Conservation (phyloP, 1,140 invertebrate genomes). For the Sycobia sp. region DNA sequence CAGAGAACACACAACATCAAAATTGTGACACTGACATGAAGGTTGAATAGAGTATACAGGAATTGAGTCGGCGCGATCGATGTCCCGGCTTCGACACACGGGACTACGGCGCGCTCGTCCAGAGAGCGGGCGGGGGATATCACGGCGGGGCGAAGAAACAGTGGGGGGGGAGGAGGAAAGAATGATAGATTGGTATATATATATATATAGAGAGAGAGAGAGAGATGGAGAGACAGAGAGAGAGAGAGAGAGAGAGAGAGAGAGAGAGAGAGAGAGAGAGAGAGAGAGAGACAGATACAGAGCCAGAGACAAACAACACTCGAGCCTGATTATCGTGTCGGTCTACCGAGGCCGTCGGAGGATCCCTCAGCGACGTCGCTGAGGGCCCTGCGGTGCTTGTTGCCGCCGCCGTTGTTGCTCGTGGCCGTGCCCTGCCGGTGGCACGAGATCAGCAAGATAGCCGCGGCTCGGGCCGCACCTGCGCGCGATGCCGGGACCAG, state of each 20-base stretch:
- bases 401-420: conserved; percentile 41
- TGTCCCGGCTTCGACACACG: no score
- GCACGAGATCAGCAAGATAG: conserved; percentile 89
- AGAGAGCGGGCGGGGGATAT: neutral
- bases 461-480: conserved; percentile 86
- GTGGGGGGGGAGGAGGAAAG: neutral
- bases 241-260: conserved; percentile 8
- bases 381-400: conserved; percentile 57
- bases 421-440: conserved; percentile 67
- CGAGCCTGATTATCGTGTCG: neutral
- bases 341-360: conserved; percentile 59
- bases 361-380: conserved; percentile 65
- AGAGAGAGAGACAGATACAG: neutral
- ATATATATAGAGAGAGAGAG: no score
- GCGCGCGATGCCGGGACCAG: conserved; percentile 76
- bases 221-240: conserved; percentile 5
- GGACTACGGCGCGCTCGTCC: no score
- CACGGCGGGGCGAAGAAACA: neutral
- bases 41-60: no score
- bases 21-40: conserved; percentile 9
- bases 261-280: neutral
- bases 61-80: no score
- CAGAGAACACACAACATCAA: conserved; percentile 4
- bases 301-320: neutral
- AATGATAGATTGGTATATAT: no score